Conservation (phyloP, 2,113 vertebrate species). For the Carollia perspicillata region DNA sequence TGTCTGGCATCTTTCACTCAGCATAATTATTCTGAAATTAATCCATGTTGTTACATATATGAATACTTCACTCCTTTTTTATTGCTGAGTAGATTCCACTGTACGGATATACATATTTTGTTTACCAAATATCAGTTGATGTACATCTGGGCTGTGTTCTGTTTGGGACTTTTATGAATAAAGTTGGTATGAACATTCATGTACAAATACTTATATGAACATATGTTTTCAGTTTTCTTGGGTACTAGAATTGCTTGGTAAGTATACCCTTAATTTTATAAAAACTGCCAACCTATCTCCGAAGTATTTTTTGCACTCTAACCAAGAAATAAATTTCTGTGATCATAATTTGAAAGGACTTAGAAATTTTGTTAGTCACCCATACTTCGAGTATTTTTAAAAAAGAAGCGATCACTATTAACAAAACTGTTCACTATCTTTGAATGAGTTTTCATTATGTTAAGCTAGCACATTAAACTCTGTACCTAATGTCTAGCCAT, state of each 20-base stretch:
- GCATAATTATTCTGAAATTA: slow-evolving; percentile 35
- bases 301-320: slow-evolving; percentile 8
- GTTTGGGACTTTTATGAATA: neutral
- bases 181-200: neutral
- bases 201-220: neutral
- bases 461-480: neutral
- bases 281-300: neutral
- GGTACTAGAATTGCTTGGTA: neutral
- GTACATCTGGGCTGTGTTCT: neutral
- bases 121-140: neutral
- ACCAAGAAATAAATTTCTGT: slow-evolving; percentile 14
- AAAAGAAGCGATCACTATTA: neutral
- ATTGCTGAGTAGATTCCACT: neutral
- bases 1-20: slow-evolving; percentile 33
- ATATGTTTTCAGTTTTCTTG: neutral
- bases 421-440: neutral
- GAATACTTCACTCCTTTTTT: neutral
- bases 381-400: neutral
- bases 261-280: neutral
- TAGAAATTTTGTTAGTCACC: neutral
- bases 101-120: neutral
- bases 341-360: slow-evolving; percentile 13
- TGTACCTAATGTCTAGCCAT: neutral
- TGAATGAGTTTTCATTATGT: neutral
- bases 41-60: neutral